Evolutionary conservation across 2,797 vertebrate species (phyloP).

Genomic region (Phoebastria nigripes): DNA sequence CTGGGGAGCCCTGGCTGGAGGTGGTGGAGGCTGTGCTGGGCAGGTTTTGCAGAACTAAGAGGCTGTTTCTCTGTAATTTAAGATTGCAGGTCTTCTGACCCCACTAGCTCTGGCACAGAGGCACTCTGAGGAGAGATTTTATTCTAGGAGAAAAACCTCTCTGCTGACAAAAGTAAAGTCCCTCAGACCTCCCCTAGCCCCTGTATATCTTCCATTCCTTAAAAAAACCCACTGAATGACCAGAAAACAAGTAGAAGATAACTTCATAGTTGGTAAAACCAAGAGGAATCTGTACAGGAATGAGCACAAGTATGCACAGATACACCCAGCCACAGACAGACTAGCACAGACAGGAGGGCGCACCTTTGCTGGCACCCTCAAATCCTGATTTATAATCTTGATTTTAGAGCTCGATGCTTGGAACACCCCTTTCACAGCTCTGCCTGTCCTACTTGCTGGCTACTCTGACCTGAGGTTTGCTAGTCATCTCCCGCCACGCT

Average conservation of each 20-base stretch:
- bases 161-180: neutral
- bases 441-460: neutral
- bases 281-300: neutral
- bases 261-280: neutral
- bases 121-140: neutral
- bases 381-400: neutral
- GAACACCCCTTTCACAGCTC: neutral
- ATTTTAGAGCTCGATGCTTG: neutral
- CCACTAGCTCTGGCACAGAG: neutral
- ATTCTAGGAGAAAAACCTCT: neutral
- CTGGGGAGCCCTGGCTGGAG: neutral
- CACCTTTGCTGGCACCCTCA: neutral
- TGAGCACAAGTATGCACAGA: neutral
- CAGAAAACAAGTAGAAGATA: neutral
- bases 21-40: neutral
- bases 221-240: neutral
- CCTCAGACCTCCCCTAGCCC: neutral
- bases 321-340: neutral
- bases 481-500: neutral
- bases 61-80: neutral
- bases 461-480: neutral
- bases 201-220: neutral
- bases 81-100: neutral
- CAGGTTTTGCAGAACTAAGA: neutral
- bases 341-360: neutral